Conservation (phyloP, 2,113 vertebrate genomes). For the Gorsachius goisagi region DNA sequence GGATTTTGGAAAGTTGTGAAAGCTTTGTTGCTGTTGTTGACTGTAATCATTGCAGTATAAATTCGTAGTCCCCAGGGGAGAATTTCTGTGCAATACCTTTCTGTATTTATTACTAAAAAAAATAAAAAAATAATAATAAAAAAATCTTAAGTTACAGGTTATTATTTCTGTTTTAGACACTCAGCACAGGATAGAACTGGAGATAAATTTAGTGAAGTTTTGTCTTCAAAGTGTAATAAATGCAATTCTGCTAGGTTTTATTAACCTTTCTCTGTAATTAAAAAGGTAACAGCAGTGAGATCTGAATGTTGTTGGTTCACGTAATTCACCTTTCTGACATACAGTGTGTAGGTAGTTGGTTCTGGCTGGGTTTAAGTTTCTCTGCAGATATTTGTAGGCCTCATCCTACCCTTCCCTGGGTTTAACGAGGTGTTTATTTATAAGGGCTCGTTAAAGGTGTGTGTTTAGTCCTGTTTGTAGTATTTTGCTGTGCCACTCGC, state of each 20-base stretch:
- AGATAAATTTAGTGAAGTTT: not conserved
- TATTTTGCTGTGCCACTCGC: not conserved
- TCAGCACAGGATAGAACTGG: not conserved
- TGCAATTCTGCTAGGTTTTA: not conserved
- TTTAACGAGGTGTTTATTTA: not conserved
- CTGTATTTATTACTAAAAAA: not conserved
- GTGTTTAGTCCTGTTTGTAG: not conserved
- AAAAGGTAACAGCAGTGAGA: not conserved
- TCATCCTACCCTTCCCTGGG: not conserved
- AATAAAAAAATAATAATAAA: not conserved
- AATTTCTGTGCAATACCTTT: not conserved
- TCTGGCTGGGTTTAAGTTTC: not conserved
- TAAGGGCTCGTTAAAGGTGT: not conserved
- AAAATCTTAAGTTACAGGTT: not conserved
- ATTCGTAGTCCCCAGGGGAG: not conserved
- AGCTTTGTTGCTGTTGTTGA: not conserved
- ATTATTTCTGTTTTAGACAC: slow-evolving; percentile 5
- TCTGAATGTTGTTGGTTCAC: not conserved
- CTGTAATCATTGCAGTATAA: not conserved
- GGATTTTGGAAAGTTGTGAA: not conserved
- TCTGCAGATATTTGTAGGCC: not conserved
- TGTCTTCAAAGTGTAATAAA: not conserved
- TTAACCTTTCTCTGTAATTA: slow-evolving; percentile 16
- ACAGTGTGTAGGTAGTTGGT: not conserved
- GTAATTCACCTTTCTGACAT: not conserved